Conservation (phyloP, 2,888 invertebrate genomes). For the Lasioglossum vierecki region DNA sequence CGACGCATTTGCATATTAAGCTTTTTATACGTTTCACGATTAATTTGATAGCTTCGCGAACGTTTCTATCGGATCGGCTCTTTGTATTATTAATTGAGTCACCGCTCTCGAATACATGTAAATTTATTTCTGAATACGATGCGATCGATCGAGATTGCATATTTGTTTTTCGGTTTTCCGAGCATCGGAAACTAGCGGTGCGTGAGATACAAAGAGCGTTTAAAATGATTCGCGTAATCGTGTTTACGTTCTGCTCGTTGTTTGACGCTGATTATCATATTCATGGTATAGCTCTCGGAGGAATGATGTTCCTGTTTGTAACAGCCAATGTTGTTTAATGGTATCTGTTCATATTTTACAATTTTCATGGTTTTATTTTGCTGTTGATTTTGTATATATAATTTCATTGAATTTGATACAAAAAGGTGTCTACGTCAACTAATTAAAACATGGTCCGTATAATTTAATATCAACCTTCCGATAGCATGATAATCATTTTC, state of each 20-base stretch:
- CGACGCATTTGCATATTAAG: conserved; percentile 8
- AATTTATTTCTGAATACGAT: background rate
- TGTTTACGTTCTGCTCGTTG: background rate
- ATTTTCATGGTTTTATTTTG: background rate
- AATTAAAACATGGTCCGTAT: background rate
- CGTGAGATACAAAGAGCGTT: background rate
- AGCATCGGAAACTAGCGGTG: background rate
- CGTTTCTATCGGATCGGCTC: background rate
- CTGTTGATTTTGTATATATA: too few relatives aligned
- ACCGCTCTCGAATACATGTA: background rate
- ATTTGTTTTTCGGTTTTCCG: background rate
- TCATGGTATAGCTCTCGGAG: background rate
- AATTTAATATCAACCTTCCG: background rate
- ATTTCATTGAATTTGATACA: background rate
- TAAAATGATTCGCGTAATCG: background rate
- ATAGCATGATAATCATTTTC: background rate
- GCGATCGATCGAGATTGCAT: background rate
- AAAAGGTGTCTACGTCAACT: background rate
- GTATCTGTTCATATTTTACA: background rate
- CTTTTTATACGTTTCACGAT: background rate
- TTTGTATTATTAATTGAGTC: conserved; percentile 10
- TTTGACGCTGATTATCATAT: background rate
- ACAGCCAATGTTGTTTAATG: background rate
- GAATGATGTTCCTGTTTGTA: background rate
- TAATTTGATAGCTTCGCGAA: background rate